phyloP scores from a whole-genome alignment of 2,113 vertebrate species.

The Rhea pennata region DNA sequence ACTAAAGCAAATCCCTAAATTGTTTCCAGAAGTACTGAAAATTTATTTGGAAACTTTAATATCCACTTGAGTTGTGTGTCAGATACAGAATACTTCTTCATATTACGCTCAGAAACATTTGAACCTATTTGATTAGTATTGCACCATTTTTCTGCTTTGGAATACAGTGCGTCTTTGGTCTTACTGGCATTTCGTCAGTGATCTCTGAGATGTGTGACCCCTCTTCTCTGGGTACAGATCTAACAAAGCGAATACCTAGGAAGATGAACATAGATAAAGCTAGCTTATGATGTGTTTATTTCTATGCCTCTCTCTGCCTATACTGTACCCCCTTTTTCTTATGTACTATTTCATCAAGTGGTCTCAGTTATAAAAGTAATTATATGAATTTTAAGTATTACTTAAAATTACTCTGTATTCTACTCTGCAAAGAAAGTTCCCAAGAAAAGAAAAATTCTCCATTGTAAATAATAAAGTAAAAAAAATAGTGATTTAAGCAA shows the following conservation, averaged over 20 bases:
- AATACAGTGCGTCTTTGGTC: conserved; percentile 39
- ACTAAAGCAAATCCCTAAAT: not conserved
- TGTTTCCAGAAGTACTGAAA: not conserved
- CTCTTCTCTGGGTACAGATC: conserved; percentile 1
- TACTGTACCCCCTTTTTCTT: conserved; percentile 42
- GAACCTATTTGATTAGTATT: conserved; percentile 28
- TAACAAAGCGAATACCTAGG: not conserved
- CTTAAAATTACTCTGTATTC: not conserved
- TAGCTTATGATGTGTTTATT: conserved; percentile 13
- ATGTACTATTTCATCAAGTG: conserved; percentile 55
- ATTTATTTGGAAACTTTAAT: not conserved
- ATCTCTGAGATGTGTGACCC: conserved; percentile 37
- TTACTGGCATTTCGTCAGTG: conserved; percentile 17
- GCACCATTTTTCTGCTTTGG: conserved; percentile 20
- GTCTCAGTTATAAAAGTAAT: conserved; percentile 39
- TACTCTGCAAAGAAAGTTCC: not conserved
- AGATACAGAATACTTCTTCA: not conserved
- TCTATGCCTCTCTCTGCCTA: conserved; percentile 3
- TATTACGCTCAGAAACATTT: conserved; percentile 19
- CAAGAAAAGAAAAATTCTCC: not conserved
- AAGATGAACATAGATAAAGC: not conserved
- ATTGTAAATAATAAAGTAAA: not conserved
- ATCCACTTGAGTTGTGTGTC: not conserved
- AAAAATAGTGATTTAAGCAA: not conserved
- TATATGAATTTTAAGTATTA: conserved; percentile 53